These are phyloP conservation scores for Cheilosia variabilis DNA, from an alignment of 2,888 invertebrate species.

Conservation along the genomic window DNA sequence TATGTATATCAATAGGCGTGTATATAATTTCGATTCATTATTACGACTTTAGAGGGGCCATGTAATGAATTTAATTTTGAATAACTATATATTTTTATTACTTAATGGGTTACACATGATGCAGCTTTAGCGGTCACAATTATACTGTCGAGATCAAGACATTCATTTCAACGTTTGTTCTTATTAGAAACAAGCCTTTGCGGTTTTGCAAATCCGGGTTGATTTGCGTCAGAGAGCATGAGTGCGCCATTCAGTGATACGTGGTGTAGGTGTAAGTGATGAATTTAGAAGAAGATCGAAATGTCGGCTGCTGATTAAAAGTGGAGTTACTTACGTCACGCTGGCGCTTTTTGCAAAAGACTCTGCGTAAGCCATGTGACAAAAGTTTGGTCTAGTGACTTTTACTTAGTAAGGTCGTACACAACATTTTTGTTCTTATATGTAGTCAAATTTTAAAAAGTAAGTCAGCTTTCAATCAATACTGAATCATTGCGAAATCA, in stretches of 20 bases:
- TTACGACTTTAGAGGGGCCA: conserved; percentile 10
- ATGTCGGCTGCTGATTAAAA: background rate
- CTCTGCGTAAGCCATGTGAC: too few species aligned
- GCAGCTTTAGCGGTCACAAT: conserved; percentile 29
- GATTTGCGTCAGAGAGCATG: conserved; percentile 30
- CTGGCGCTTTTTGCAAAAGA: too few species aligned
- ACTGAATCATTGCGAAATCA: too few species aligned
- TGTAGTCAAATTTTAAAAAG: too few species aligned
- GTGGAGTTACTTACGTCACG: too few species aligned
- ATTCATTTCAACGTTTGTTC: background rate
- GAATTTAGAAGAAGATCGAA: background rate
- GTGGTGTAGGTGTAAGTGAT: background rate
- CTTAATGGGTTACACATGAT: conserved; percentile 44
- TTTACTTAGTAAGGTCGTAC: too few species aligned
- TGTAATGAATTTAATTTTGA: conserved; percentile 40
- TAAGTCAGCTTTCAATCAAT: too few species aligned
- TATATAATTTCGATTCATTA: conserved; percentile 27
- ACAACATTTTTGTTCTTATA: too few species aligned
- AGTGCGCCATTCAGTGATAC: conserved; percentile 3
- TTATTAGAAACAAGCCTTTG: conserved; percentile 28
- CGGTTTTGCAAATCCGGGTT: conserved; percentile 48
- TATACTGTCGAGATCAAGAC: conserved; percentile 7
- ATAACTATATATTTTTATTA: conserved; percentile 12
- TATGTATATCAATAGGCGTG: conserved; percentile 17
- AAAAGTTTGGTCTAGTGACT: too few species aligned